phyloP scores from a whole-genome alignment of 2,797 vertebrate species.

The Diglossa cyanea region DNA sequence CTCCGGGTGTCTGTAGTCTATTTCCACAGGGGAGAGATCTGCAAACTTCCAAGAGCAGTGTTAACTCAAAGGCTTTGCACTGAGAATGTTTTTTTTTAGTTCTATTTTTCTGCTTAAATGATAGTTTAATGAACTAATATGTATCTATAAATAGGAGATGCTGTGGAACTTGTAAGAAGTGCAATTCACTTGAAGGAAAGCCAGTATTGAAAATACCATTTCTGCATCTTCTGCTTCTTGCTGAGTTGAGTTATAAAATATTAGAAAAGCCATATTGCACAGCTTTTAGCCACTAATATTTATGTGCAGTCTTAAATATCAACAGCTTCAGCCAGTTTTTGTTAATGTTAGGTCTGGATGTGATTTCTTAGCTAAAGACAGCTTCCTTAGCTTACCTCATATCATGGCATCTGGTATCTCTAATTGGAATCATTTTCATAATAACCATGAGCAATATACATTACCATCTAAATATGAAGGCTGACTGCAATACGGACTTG shows the following conservation, averaged over 20 bases:
- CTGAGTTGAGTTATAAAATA: not conserved
- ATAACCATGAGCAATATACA: slow-evolving; percentile 62
- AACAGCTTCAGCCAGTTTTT: slow-evolving; percentile 38
- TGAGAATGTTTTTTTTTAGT: not conserved
- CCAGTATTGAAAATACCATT: not conserved
- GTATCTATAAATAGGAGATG: not conserved
- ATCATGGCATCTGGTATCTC: slow-evolving; percentile 58
- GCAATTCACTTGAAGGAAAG: not conserved
- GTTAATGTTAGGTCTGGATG: slow-evolving; percentile 35
- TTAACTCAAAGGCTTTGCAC: not conserved
- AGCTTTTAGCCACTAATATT: not conserved
- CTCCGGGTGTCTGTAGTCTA: not conserved
- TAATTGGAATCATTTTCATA: slow-evolving; percentile 69
- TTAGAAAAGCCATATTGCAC: not conserved
- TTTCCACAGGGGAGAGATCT: not conserved
- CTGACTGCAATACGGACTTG: slow-evolving; percentile 44
- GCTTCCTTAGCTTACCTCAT: slow-evolving; percentile 60
- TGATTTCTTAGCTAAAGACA: slow-evolving; percentile 39
- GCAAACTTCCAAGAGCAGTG: not conserved
- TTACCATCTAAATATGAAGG: slow-evolving; percentile 54
- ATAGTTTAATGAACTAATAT: not conserved
- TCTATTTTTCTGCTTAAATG: not conserved
- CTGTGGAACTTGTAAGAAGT: not conserved
- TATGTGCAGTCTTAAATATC: slow-evolving; percentile 12
- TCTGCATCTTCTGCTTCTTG: not conserved